Evolutionary conservation across 2,888 invertebrate species (phyloP), one percentile per base, ranked within the genome.

Genomic region (Ecliptopera silaceata): DNA sequence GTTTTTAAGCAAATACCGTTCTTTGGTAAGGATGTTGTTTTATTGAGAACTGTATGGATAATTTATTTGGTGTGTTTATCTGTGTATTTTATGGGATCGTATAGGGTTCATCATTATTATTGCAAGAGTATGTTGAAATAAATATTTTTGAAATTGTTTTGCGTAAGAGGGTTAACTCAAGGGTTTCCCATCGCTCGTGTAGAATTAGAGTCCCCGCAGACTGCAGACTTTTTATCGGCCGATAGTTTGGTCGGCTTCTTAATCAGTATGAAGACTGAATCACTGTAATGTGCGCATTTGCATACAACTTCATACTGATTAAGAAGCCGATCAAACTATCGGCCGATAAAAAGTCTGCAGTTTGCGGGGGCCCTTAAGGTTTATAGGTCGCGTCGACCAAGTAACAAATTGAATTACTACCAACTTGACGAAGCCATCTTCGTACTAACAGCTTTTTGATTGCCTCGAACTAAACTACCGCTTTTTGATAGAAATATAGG

Each of bases 1-100:
- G 17, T 20, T n/a, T 22, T 17, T 32, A 13, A 6, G n/a, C 12
- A 55, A 38, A 39, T 61, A 47, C 32, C 32, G 42, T 47, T 77
- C 65, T 63, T 67, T 69, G 72, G 77, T 77, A 71, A 80, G 81
- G 77, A 79, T 82, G 82, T 80, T 85, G 79, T 85, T 88, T 88
- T 91, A 90, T 90, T 91, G 85, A 84, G 84, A 87, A 80, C 84
- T n/a, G n/a, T n/a, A n/a, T n/a, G 85, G 86, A 86, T 88, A 89
- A 89, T 88, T 86, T 88, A 88, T 89, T 88, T 85, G 69, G 79
- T 82, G 82, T 86, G 88, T 89, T 88, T 90, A 86, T 90, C 84
- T 83, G 76, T 82, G 73, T 74, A 75, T 77, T 74, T 70, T 82
- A 79, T 84, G 86, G 81, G 85, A 86, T 75, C 42, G 53, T 47